Conservation (phyloP, 2,113 vertebrate genomes). For the Boulengeromyrus knoepffleri region DNA sequence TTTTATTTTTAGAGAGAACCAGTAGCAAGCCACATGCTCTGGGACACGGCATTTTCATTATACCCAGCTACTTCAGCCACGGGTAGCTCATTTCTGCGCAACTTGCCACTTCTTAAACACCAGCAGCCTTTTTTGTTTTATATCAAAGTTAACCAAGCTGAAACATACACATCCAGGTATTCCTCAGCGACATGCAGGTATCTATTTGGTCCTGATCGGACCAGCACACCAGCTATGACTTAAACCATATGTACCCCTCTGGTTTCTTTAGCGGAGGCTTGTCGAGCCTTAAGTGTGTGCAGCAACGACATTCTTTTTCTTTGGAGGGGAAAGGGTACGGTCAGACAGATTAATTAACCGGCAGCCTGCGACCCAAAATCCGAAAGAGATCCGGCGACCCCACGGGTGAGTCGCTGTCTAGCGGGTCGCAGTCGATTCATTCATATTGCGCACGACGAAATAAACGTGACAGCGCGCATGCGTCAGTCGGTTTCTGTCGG, state of each 20-base stretch:
- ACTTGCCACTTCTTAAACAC: constrained; percentile 58
- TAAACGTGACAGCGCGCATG: constrained; percentile 15
- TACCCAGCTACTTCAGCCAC: constrained; percentile 33
- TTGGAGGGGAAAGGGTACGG: constrained; percentile 6
- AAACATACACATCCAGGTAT: constrained; percentile 40
- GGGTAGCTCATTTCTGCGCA: constrained; percentile 36
- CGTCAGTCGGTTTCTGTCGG: background rate
- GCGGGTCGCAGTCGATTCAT: background rate
- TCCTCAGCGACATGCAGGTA: constrained; percentile 35
- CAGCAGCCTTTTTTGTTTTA: constrained; percentile 56
- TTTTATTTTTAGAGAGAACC: constrained; percentile 20
- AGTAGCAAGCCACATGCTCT: constrained; percentile 35
- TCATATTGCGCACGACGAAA: background rate
- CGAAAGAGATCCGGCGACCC: background rate
- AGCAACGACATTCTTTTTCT: background rate
- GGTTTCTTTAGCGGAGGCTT: constrained; percentile 18
- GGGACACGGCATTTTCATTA: constrained; percentile 35
- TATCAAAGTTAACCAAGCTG: constrained; percentile 43
- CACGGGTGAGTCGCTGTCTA: background rate
- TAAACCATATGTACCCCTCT: constrained; percentile 31
- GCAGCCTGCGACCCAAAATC: constrained; percentile 28
- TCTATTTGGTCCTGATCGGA: constrained; percentile 30
- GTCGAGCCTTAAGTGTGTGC: background rate
- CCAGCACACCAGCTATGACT: constrained; percentile 35
- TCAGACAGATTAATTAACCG: constrained; percentile 10